Base-by-base conservation (phyloP, 2,888 invertebrate genomes). In the Tineola bisselliella region DNA sequence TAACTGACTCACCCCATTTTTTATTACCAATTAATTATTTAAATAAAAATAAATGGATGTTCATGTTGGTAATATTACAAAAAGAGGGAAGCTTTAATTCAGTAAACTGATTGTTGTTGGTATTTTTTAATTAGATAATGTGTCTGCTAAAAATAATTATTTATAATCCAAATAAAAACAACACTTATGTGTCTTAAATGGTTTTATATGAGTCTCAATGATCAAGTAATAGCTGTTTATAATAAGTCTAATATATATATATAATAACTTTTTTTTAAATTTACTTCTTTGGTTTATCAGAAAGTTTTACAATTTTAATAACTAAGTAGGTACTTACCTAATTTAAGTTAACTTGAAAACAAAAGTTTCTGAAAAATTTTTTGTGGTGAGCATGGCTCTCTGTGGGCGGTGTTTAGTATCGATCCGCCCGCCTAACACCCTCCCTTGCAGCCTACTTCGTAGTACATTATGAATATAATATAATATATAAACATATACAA, bases 381-480 rank as follows among this genome's bases (percentile, higher is more conserved):
- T 19, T 10, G 25, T 54, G 25, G 25, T 54, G 54, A 54, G 54
- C 15, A 5, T 10, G 48, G 48, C 18, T n/a, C 5, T 17, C 5
- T 5, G 48, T 54, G 54, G 54, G 54, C 54, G 54, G 54, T 54
- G 18, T 54, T 54, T 25, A 3, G 48, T 48, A 54, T 54, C 17
- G 54, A 54, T 54, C 54, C 54, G 54, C 54, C 54, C 54, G 54
- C 54, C 54, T 54, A 54, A 25, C 54, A 6, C 17, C 54, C 54
- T 19, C 54, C 54, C 54, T 54, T 48, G 48, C 48, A 48, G 48
- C 48, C 48, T 48, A 48, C n/a, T 15, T 48, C 15, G 48, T 38
- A 38, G n/a, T 12, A 38, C 38, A 12, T 38, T 38, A 38, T 38
- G 38, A 6, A 38, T 3, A 38, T 10, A 38, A 31, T 31, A 31